These are phyloP conservation scores for Argentina silus DNA, from an alignment of 2,797 vertebrate genomes.

Conservation along the genomic window DNA sequence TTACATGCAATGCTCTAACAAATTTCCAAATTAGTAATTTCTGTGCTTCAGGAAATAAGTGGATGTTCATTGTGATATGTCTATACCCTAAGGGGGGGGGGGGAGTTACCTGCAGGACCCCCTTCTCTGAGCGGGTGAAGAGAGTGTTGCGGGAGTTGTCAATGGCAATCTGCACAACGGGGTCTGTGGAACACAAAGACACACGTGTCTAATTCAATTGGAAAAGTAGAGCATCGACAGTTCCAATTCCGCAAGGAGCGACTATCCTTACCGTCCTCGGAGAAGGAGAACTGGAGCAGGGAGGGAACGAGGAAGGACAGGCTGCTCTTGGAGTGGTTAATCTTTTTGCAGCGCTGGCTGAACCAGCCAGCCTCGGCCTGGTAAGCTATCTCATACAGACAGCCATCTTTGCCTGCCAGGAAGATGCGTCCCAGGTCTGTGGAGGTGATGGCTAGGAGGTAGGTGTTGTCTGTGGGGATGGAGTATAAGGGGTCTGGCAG, in stretches of 20 bases:
- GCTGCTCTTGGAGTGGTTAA: slow-evolving; percentile 95
- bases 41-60: too few relatives aligned
- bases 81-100: background rate
- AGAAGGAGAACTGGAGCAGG: slow-evolving; percentile 94
- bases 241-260: background rate
- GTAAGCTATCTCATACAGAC: slow-evolving; percentile 96
- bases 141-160: slow-evolving; percentile 94
- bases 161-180: slow-evolving; percentile 93
- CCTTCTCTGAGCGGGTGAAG: slow-evolving; percentile 95
- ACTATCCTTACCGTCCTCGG: slow-evolving; percentile 88
- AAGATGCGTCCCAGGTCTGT: slow-evolving; percentile 94
- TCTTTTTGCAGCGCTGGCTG: slow-evolving; percentile 94
- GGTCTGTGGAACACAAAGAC: slow-evolving; percentile 77
- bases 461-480: slow-evolving; percentile 96
- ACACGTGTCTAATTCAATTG: background rate
- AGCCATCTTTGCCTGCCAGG: slow-evolving; percentile 95
- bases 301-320: slow-evolving; percentile 96
- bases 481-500: slow-evolving; percentile 96
- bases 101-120: slow-evolving; percentile 87
- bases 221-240: background rate
- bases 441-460: slow-evolving; percentile 89
- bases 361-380: slow-evolving; percentile 99
- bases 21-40: background rate
- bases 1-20: background rate
- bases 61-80: too few relatives aligned